Evolutionary conservation across 1,140 invertebrate species (phyloP), one percentile per base, ranked within the genome.

Genomic region (Zaprionus africanus): DNA sequence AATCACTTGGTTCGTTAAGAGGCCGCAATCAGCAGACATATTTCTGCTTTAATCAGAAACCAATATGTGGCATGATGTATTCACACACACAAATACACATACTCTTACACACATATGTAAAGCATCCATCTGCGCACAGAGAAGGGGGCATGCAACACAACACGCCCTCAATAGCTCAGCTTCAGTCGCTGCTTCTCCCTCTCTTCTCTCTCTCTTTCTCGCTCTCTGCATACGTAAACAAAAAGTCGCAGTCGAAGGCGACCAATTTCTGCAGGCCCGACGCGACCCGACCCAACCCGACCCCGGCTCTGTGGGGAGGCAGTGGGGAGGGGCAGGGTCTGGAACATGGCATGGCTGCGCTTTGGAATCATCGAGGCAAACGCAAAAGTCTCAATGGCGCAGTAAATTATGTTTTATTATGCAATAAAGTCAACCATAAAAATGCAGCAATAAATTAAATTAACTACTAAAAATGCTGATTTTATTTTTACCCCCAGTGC

Each of bases 381-480:
- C 84, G 85, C 85, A 88, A 82, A 82, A 90, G 90, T 92, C 91
- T 92, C 91, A 90, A 92, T 92, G 91, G 91, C 84, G 86, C 91
- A 79, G 91, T 92, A 92, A 92, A 92, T 92, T 92, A 92, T 92
- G 88, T 92, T 92, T 92, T 92, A 92, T 92, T 92, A 92, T 92
- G 91, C 91, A 92, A 92, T 92, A 92, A 92, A 92, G 91, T 92
- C 91, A 92, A 86, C 91, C 91, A 92, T 92, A 92, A 92, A 92
- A 92, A 92, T 86, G 85, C 90, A 77, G 88, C 91, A 91, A 92
- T 92, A 92, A 92, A 92, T 92, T 92, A 92, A 92, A 92, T 92
- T 92, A 92, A 92, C 91, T 92, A 92, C 91, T 91, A 90, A 92
- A 92, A 90, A 90, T 90, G 85, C 86, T 90, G 86, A 90, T 90